Evolutionary conservation across 2,797 vertebrate species (phyloP).

Genomic region (Brotula barbata): DNA sequence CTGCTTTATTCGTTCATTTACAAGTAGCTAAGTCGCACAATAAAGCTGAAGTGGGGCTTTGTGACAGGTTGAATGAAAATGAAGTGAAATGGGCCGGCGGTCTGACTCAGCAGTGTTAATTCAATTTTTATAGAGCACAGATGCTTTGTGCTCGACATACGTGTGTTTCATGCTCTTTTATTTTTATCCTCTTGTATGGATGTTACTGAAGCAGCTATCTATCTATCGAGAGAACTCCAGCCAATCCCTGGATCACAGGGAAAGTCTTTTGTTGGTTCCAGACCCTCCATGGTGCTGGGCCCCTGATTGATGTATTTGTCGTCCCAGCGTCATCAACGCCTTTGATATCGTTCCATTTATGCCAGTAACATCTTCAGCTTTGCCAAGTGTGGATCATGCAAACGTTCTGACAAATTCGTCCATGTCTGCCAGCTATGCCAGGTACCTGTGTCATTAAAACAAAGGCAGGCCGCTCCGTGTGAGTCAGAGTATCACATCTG

Average conservation of each 20-base stretch:
- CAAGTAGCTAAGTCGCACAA: slow-evolving; percentile 22
- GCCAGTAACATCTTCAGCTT: slow-evolving; percentile 35
- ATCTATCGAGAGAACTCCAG: no score
- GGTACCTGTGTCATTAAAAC: slow-evolving; percentile 51
- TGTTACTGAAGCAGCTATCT: no score
- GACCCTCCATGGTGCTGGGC: slow-evolving; percentile 28
- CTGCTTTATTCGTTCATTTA: slow-evolving; percentile 18
- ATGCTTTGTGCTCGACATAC: slow-evolving; percentile 44
- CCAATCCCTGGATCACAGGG: slow-evolving; percentile 47
- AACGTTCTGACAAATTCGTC: slow-evolving; percentile 28
- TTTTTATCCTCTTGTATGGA: slow-evolving; percentile 36
- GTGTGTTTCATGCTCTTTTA: slow-evolving; percentile 36
- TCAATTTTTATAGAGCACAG: slow-evolving; percentile 39
- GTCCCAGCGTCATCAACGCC: slow-evolving; percentile 15
- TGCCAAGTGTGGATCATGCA: slow-evolving; percentile 14
- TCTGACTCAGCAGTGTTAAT: slow-evolving; percentile 40
- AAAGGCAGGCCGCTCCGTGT: slow-evolving; percentile 44
- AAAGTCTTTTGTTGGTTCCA: slow-evolving; percentile 49
- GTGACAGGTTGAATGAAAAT: slow-evolving; percentile 38
- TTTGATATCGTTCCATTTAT: slow-evolving; percentile 6
- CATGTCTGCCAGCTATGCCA: slow-evolving; percentile 31
- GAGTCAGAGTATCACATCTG: slow-evolving; percentile 50
- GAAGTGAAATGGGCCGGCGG: slow-evolving; percentile 37
- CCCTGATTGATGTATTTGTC: slow-evolving; percentile 35
- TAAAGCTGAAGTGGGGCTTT: slow-evolving; percentile 37